phyloP scores from a whole-genome alignment of 2,113 vertebrate species.

The Otus sunia region DNA sequence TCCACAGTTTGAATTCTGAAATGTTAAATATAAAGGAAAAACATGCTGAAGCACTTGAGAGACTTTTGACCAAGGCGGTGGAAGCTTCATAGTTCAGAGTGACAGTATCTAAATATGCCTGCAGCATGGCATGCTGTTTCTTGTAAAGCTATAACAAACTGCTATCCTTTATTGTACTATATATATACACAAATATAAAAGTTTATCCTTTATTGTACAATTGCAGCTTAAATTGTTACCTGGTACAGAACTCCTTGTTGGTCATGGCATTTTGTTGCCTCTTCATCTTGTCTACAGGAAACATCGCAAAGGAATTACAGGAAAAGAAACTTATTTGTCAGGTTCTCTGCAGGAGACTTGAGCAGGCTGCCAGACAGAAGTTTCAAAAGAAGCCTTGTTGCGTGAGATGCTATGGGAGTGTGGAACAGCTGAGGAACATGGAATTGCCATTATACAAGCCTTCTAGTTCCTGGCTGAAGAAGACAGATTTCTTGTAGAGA shows the following conservation, averaged over 20 bases:
- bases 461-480: background rate
- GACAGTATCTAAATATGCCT: background rate
- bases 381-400: background rate
- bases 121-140: accelerated
- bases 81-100: background rate
- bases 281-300: background rate
- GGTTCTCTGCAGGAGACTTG: background rate
- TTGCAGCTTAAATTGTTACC: background rate
- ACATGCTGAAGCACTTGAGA: background rate
- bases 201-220: background rate
- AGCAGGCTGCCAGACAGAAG: background rate
- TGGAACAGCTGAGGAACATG: background rate
- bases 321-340: background rate
- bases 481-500: background rate
- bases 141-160: background rate
- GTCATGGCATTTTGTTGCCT: background rate
- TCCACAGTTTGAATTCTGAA: background rate
- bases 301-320: background rate
- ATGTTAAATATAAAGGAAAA: background rate
- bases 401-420: background rate
- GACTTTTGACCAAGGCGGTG: background rate
- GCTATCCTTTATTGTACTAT: background rate
- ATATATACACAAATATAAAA: too few species aligned
- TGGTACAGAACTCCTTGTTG: background rate
- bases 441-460: background rate